Conservation (phyloP, 2,888 invertebrate genomes). For the Catocala sponsa region DNA sequence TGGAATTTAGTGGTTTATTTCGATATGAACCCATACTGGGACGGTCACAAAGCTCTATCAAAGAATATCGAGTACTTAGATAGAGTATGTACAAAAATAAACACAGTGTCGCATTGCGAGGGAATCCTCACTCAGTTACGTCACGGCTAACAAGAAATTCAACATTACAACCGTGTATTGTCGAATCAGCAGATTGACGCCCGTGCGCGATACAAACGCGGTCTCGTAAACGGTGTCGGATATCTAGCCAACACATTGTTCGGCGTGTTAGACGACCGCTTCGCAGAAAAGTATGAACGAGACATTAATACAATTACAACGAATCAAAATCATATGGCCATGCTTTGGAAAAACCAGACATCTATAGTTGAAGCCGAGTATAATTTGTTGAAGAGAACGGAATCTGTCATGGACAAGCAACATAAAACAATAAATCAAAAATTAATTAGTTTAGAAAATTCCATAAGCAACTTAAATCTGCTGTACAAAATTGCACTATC, state of each 20-base stretch:
- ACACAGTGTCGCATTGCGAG: too few relatives aligned
- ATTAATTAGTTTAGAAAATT: neutral
- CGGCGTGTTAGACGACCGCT: neutral
- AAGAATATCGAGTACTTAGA: too few relatives aligned
- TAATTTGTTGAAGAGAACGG: neutral
- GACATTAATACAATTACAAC: neutral
- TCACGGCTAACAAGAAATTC: too few relatives aligned
- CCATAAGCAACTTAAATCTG: too few relatives aligned
- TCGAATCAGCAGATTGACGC: too few relatives aligned
- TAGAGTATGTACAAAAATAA: too few relatives aligned
- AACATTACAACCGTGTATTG: too few relatives aligned
- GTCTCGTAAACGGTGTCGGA: neutral
- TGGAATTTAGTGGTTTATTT: too few relatives aligned
- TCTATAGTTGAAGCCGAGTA: neutral
- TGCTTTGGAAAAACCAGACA: slow-evolving; percentile 3
- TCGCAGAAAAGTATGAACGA: slow-evolving; percentile 3
- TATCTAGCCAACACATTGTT: neutral
- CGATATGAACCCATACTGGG: too few relatives aligned
- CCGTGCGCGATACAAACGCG: neutral
- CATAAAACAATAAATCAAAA: neutral
- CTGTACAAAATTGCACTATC: too few relatives aligned
- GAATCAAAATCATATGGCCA: neutral
- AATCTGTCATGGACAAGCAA: neutral
- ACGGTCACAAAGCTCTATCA: too few relatives aligned
- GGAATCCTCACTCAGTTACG: too few relatives aligned